These are phyloP conservation scores for Cheirogaleus major DNA, from an alignment of 2,797 vertebrate genomes.

Conservation along the genomic window DNA sequence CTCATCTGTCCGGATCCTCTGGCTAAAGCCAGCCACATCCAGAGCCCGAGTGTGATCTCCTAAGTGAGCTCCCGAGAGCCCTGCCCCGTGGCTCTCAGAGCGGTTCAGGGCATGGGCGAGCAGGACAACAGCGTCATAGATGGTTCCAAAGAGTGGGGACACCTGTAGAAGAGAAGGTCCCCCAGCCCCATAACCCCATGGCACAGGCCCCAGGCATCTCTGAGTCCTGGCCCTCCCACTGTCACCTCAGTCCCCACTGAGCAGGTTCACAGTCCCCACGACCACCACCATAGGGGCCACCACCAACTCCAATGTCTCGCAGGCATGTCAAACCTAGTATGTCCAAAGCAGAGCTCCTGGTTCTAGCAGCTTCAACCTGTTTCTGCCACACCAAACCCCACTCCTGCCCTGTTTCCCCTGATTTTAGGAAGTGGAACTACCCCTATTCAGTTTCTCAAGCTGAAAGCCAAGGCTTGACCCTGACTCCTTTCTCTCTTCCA, in stretches of 20 bases:
- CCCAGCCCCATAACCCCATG: background rate
- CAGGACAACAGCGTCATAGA: constrained; percentile 94
- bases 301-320: background rate
- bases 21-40: constrained; percentile 92
- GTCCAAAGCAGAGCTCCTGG: background rate
- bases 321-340: background rate
- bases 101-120: constrained; percentile 90
- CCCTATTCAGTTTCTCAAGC: background rate
- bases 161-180: constrained; percentile 84
- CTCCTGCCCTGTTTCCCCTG: background rate
- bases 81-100: constrained; percentile 82
- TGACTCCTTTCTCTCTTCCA: background rate
- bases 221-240: background rate
- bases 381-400: background rate
- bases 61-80: constrained; percentile 86
- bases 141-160: constrained; percentile 94
- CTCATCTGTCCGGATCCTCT: constrained; percentile 86
- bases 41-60: constrained; percentile 88
- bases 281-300: background rate
- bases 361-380: background rate
- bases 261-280: background rate
- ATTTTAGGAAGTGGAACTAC: background rate
- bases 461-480: background rate
- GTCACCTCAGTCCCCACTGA: background rate
- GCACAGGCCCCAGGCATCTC: background rate